Conservation (phyloP, 2,113 vertebrate genomes). For the Dipodomys stephensi region DNA sequence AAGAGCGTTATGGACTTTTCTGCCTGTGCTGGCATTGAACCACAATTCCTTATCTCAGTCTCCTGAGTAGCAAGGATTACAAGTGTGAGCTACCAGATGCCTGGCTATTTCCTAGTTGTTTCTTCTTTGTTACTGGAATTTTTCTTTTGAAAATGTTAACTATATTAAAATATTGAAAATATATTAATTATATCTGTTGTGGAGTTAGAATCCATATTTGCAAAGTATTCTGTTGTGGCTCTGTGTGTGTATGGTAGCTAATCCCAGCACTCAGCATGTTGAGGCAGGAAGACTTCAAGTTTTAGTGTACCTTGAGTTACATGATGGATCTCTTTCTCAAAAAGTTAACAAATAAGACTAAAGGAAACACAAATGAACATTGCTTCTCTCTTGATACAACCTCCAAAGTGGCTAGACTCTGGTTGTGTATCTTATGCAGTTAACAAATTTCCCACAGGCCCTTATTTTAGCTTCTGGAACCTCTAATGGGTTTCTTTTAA, state of each 20-base stretch:
- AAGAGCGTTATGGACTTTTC: no score
- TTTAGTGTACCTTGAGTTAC: background rate
- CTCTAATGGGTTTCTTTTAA: background rate
- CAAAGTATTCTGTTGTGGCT: background rate
- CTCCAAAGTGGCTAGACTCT: background rate
- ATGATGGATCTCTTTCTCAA: background rate
- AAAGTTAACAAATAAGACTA: background rate
- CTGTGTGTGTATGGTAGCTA: background rate
- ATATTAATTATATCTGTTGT: background rate
- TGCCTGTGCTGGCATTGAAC: no score
- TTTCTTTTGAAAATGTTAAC: slow-evolving; percentile 22
- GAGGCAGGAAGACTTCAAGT: background rate
- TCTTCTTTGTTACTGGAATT: background rate
- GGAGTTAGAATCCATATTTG: background rate
- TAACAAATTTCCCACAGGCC: background rate
- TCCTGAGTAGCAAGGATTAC: no score
- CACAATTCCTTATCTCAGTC: no score
- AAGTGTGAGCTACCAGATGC: no score
- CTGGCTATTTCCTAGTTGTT: no score
- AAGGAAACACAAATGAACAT: background rate
- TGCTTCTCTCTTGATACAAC: background rate
- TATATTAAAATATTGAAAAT: slow-evolving; percentile 23
- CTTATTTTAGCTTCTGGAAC: background rate
- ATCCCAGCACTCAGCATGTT: background rate
- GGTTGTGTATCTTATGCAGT: background rate